Evolutionary conservation across 2,113 vertebrate genomes (phyloP), one percentile per base, ranked within the genome.

Genomic region (Ammodytes dubius): DNA sequence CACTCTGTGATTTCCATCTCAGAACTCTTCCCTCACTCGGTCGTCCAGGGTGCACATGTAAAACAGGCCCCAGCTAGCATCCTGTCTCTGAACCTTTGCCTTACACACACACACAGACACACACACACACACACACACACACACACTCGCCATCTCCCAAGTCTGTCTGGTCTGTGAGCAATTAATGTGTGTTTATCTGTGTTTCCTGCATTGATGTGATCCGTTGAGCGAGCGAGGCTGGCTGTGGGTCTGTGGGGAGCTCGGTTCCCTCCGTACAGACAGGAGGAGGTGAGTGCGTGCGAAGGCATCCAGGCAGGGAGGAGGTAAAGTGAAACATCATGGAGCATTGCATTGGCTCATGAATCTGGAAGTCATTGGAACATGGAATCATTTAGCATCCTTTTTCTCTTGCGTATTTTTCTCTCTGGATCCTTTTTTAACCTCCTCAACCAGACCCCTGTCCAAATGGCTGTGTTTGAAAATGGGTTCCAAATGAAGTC

Each of bases 101-200:
- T 68, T 6, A 58, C 50, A 66, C 45, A 64, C 54, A 45, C 17
- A 47, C 46, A 13, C 43, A 50, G 35, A 70, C 64, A 78, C 82
- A 72, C 82, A 70, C 49, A 65, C 45, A 64, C 54, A 45, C 17
- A 47, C 46, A 13, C 43, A 50, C 40, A 70, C 64, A 78, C 82
- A 72, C 82, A 70, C 46, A 63, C 78, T 74, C 4, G 57, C 43
- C 69, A 79, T 6, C 59, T 85, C 50, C 54, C 71, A 57, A 15
- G 35, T 65, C 86, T 84, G 77, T 85, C 73, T 88, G 83, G 84
- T 27, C 89, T 95, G 93, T 87, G 88, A 95, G 82, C 78, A 88
- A 95, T 95, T 95, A 88, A 67, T 70, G 86, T 86, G 54, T 78
- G 83, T 91, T 96, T 92, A 89, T 93, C 83, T 92, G 86, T 53